Base-by-base conservation (phyloP, 2,888 invertebrate species). In the Cantharis rustica region DNA sequence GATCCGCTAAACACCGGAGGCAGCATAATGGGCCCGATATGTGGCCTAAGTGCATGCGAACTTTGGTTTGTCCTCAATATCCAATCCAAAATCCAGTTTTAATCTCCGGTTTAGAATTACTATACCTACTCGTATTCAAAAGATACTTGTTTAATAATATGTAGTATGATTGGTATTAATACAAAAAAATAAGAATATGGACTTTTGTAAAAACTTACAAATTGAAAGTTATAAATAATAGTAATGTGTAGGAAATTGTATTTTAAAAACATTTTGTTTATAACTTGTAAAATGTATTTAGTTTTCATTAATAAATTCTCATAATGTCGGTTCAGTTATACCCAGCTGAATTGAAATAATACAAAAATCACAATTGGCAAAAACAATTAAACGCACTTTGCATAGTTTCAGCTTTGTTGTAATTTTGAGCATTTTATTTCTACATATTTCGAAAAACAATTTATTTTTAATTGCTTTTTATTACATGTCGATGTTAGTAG, bases 101-200 rank as follows among this genome's bases (percentile, higher is more conserved):
- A 66, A 75, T 75, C 71, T 75, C 75, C 75, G 71, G 47, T 75
- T 71, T 61, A 62, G 71, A 75, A 75, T 75, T 75, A 62, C 75
- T 71, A 11, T 71, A n/a, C n/a, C n/a, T n/a, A 71, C 71, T 66
- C 71, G 61, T 71, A 75, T 71, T 66, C 62, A 70, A 61, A 23
- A 47, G 20, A 27, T 16, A 15, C n/a, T 47, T 26, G 69, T 69
- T 61, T n/a, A 26, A 70, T n/a, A 26, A 70, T 61, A 64, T 64
- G 64, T 63, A 9, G 23, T 23, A 70, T 64, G 63, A 69, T 27
- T 10, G 13, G 10, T 73, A 26, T 27, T 73, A 47, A n/a, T 7
- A 0, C 31, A 47, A 47, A 47, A 47, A 47, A 47, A 47, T n/a
- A 2, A n/a, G n/a, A 47, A 1, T n/a, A 47, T 5, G n/a, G n/a